These are phyloP conservation scores for Thereva nobilitata DNA, from an alignment of 2,888 invertebrate genomes.

Conservation along the genomic window DNA sequence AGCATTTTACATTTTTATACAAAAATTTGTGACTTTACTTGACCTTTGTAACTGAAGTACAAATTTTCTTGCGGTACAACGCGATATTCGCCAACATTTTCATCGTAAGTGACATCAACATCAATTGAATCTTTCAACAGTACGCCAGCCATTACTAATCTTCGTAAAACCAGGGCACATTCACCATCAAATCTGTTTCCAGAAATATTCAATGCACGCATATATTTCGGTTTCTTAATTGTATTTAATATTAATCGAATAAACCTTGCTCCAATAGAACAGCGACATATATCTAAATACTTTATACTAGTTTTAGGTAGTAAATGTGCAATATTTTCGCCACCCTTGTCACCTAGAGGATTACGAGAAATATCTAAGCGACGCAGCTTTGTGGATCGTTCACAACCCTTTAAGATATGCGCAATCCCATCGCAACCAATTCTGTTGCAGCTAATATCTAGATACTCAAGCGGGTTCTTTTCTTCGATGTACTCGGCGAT, in stretches of 20 bases:
- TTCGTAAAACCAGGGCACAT: conserved; percentile 47
- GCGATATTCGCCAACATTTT: conserved; percentile 46
- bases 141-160: conserved; percentile 48
- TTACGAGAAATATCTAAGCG: conserved; percentile 51
- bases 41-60: too few species aligned
- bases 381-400: conserved; percentile 44
- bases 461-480: conserved; percentile 43
- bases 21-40: too few species aligned
- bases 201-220: conserved; percentile 47
- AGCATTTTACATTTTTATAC: too few species aligned
- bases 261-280: conserved; percentile 47
- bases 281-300: conserved; percentile 49
- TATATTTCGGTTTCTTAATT: conserved; percentile 50
- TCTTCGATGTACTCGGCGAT: conserved; percentile 50
- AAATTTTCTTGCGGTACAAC: conserved; percentile 47
- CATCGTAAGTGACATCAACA: conserved; percentile 49
- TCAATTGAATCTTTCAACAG: conserved; percentile 46
- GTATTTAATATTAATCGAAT: conserved; percentile 49
- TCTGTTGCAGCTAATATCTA: conserved; percentile 50
- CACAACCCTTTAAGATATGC: conserved; percentile 48
- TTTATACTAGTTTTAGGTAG: conserved; percentile 44
- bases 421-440: conserved; percentile 50
- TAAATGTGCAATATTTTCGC: conserved; percentile 50
- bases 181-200: conserved; percentile 50
- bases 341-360: conserved; percentile 51